Evolutionary conservation across 2,113 vertebrate species (phyloP).

Genomic region (Anthoscopus minutus): DNA sequence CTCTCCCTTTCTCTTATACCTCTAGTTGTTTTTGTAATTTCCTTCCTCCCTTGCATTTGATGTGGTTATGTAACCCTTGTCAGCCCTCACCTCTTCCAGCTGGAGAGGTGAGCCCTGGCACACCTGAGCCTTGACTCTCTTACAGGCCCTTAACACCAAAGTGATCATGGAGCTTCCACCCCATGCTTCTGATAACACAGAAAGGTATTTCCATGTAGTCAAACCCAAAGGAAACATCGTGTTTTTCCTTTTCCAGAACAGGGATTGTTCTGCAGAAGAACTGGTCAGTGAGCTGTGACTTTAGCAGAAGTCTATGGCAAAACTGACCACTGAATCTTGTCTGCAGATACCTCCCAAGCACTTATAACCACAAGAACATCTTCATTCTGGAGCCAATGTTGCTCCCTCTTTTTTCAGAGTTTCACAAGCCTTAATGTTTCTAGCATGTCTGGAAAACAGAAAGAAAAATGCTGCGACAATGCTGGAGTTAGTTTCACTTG

Average conservation of each 20-base stretch:
- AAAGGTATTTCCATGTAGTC: background rate
- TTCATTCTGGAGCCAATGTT: fast-evolving
- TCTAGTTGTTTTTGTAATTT: background rate
- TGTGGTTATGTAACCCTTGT: background rate
- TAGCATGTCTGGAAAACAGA: background rate
- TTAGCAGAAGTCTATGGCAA: background rate
- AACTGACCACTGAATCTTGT: background rate
- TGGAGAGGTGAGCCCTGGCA: background rate
- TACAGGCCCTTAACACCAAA: background rate
- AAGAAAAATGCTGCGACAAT: background rate
- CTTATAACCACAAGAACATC: background rate
- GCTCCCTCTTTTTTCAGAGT: background rate
- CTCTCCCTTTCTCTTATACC: background rate
- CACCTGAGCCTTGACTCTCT: background rate
- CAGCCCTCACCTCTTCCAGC: background rate
- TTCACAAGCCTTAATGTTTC: background rate
- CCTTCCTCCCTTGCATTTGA: background rate
- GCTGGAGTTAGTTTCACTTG: background rate
- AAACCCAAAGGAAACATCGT: background rate
- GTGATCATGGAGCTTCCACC: background rate
- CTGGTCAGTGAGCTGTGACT: background rate
- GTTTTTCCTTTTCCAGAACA: background rate
- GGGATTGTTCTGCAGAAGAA: background rate
- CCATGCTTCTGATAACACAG: background rate
- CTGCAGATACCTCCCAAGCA: background rate